Base-by-base conservation (phyloP, 2,113 vertebrate genomes). In the Rattus norvegicus region DNA sequence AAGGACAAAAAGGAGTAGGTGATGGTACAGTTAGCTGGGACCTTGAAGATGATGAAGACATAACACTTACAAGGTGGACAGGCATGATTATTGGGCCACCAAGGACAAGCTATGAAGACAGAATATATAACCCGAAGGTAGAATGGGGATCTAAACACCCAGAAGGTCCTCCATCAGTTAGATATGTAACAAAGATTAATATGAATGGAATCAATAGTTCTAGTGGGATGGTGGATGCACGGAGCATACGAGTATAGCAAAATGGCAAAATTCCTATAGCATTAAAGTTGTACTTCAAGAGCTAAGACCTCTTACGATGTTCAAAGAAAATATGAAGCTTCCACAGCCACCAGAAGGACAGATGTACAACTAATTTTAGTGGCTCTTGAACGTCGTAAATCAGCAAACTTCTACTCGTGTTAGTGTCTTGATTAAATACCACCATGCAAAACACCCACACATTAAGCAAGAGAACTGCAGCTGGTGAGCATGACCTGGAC, bases 311-410 rank as follows among this genome's bases (percentile, higher is more conserved):
- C 99, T 99, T 98, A 99, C 99, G 99, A 99, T 99, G 99, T 99
- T 99, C 99, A 99, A 99, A 99, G 99, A 99, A 99, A 99, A 99
- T 99, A 99, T 99, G 99, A 99, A 99, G 99, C 99, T 99, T 99
- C 99, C 99, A 98, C 99, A 99, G 98, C 99, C 99, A 97, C 99
- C 99, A 98, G 99, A 99, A 99, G 99, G 99, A 99, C 99, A 99
- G 98, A 99, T 98, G 96, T 99, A 99, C 99, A 99, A 99, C 98
- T 99, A 99, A 99, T 99, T 99, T 98, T 99, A 98, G 99, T 98
- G 98, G 98, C 99, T 99, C 98, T 99, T 99, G 99, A 99, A 99
- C 99, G 99, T 99, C 99, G 99, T 98, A 99, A 98, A 98, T 98
- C 98, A 99, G 96, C 98, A 98, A 98, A 98, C 99, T 99, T 99